phyloP scores from a whole-genome alignment of 2,797 vertebrate species.

The Percopsis omiscomaycus region DNA sequence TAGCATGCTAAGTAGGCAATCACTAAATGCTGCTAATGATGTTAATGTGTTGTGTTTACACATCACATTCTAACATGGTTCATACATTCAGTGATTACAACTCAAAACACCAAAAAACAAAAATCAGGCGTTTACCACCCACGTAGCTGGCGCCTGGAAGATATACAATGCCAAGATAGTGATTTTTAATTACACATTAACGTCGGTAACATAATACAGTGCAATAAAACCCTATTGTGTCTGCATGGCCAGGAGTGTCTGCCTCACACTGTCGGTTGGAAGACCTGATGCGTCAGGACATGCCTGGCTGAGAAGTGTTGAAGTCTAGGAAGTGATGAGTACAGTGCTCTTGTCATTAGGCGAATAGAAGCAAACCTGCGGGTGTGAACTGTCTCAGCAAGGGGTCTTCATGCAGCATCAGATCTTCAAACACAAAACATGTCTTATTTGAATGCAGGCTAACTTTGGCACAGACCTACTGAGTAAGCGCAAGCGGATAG shows the following conservation, averaged over 20 bases:
- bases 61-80: slow-evolving; percentile 2
- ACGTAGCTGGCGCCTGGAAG: slow-evolving; percentile 11
- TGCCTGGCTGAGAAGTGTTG: slow-evolving; percentile 37
- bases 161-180: not conserved
- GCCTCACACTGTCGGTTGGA: slow-evolving; percentile 24
- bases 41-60: slow-evolving; percentile 9
- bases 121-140: slow-evolving; percentile 11
- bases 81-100: slow-evolving; percentile 5
- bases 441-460: not conserved
- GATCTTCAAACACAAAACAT: slow-evolving; percentile 19
- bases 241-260: slow-evolving; percentile 10
- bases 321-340: slow-evolving; percentile 56
- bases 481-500: slow-evolving; percentile 43
- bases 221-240: slow-evolving; percentile 12
- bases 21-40: slow-evolving; percentile 4
- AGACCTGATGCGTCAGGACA: slow-evolving; percentile 22
- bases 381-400: slow-evolving; percentile 61
- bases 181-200: slow-evolving; percentile 22
- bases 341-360: slow-evolving; percentile 60
- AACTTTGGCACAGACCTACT: slow-evolving; percentile 33
- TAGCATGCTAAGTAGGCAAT: slow-evolving; percentile 7
- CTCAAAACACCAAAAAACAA: slow-evolving; percentile 2
- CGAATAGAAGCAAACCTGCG: slow-evolving; percentile 66
- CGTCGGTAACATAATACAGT: slow-evolving; percentile 3
- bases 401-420: slow-evolving; percentile 42